Evolutionary conservation across 2,797 vertebrate species (phyloP).

Genomic region (Furcifer pardalis): DNA sequence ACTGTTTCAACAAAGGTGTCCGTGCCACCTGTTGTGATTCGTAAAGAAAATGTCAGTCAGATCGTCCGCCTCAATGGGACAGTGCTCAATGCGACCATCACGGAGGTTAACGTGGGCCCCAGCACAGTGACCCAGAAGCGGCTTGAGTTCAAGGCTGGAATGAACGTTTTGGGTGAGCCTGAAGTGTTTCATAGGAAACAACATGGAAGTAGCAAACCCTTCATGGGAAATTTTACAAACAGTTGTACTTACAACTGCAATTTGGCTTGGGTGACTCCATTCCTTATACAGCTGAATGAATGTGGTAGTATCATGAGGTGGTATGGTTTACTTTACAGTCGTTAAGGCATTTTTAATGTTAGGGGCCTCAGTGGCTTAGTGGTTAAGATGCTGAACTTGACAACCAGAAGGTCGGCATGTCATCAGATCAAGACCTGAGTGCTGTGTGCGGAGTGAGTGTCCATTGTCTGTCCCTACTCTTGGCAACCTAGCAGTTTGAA

Average conservation of each 20-base stretch:
- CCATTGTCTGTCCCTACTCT: too few species aligned
- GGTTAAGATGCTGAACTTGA: too few species aligned
- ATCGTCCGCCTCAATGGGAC: conserved; percentile 29
- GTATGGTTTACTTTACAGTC: not conserved
- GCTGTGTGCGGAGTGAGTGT: too few species aligned
- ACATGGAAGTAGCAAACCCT: not conserved
- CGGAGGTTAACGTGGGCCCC: conserved; percentile 74
- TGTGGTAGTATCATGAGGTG: not conserved
- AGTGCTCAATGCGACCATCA: conserved; percentile 36
- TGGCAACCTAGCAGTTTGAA: too few species aligned
- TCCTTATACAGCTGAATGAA: not conserved
- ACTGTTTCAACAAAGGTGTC: conserved; percentile 80
- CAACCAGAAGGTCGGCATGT: too few species aligned
- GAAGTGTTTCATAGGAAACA: not conserved
- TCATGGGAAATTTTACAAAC: not conserved
- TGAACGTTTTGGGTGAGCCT: conserved; percentile 86
- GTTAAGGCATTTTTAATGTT: not conserved
- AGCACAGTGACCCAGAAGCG: conserved; percentile 75
- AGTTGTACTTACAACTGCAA: not conserved
- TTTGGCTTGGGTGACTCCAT: not conserved
- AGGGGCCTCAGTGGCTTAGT: too few species aligned
- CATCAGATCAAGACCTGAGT: too few species aligned
- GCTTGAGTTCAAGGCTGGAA: conserved; percentile 86
- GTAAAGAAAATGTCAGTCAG: conserved; percentile 41
- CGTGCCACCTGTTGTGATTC: conserved; percentile 31